Evolutionary conservation across 2,888 invertebrate species (phyloP).

Genomic region (Limnephilus lunatus): DNA sequence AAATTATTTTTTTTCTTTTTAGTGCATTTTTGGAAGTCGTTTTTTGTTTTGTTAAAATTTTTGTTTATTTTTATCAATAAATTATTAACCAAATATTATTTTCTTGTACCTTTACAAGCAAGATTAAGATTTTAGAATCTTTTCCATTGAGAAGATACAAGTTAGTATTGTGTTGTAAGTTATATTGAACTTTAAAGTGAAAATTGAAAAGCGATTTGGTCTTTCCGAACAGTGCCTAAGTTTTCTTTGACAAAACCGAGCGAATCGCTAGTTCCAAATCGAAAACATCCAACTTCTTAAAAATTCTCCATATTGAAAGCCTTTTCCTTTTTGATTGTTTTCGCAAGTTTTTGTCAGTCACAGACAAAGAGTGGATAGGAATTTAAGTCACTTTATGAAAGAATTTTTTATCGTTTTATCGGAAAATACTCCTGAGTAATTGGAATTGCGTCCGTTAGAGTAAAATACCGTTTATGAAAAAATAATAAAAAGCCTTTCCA

Average conservation of each 20-base stretch:
- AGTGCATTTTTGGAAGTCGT: no score
- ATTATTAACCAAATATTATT: no score
- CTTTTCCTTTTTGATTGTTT: slow-evolving; percentile 54
- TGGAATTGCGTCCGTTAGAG: slow-evolving; percentile 37
- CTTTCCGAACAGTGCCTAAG: background rate
- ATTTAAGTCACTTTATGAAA: slow-evolving; percentile 56
- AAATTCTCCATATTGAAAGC: slow-evolving; percentile 55
- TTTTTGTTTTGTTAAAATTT: no score
- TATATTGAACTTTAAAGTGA: background rate
- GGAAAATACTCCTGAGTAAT: slow-evolving; percentile 53
- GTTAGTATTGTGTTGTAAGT: background rate
- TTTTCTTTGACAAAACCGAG: slow-evolving; percentile 4
- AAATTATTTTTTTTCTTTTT: no score
- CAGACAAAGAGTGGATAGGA: slow-evolving; percentile 41
- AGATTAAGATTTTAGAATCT: background rate
- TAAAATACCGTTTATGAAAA: slow-evolving; percentile 12
- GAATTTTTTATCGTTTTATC: slow-evolving; percentile 49
- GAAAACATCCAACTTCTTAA: slow-evolving; percentile 50
- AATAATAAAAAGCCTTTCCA: background rate
- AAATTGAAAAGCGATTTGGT: slow-evolving; percentile 10
- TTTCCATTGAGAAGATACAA: background rate
- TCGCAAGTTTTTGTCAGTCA: slow-evolving; percentile 45
- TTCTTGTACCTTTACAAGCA: no score
- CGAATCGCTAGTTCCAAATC: slow-evolving; percentile 50
- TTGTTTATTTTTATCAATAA: no score